Evolutionary conservation across 2,888 invertebrate species (phyloP), one percentile per base, ranked within the genome.

Genomic region (Onchidella celtica): DNA sequence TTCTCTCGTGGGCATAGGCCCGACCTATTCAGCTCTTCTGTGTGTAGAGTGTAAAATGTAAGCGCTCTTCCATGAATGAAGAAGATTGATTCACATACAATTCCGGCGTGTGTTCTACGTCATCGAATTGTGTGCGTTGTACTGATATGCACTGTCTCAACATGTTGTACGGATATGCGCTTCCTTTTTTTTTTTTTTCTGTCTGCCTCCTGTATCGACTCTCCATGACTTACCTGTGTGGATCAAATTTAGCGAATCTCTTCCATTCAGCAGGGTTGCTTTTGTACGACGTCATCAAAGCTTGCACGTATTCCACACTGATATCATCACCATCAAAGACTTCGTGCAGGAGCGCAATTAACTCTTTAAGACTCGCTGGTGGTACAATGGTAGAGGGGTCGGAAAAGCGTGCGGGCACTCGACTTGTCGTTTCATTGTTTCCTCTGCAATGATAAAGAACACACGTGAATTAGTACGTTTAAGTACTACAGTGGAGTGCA

Each of bases 231-330:
- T 93, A 97, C 97, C 96, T 95, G 94, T 96, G 96, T 92, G 97
- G 95, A 93, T 99, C 98, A 91, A 97, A 99, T 92, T 98, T 98
- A 3, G 98, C 98, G 91, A 95, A 99, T 92, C 96, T 97, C 91
- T 95, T 96, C 99, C 99, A 99, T 85, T 99, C 98, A 29, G 95
- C 95, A 0, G 96, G 96, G 89, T 98, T 96, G 61, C 97, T 97
- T 92, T 96, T 97, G 94, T 99, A 99, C 0, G 95, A 93, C 0
- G 94, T 92, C 95, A 97, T 96, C 80, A 98, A 93, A 81, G 96
- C 95, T 90, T 96, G 95, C 11, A 99, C 97, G 91, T 97, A 95
- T 88, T 99, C 98, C 80, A 99, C 96, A 91, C 99, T 97, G 32
- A 99, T 97, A 84, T 95, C 94, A 90, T 97, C 96, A 24, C 95